Base-by-base conservation (phyloP, 2,888 invertebrate species). In the Lasius fuliginosus region DNA sequence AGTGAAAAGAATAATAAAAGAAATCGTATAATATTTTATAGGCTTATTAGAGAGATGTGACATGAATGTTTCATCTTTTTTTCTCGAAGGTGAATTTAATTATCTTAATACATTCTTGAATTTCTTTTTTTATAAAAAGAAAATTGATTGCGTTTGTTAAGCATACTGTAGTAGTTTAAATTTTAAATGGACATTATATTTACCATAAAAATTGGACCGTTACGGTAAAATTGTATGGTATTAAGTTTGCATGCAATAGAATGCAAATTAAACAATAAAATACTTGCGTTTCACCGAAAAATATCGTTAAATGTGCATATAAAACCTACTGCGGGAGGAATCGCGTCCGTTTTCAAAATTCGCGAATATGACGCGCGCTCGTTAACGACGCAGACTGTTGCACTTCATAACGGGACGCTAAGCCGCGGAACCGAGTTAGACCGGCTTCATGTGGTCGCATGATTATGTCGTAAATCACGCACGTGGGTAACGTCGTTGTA, bases 381-480 rank as follows among this genome's bases (percentile, higher is more conserved):
- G 69, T 85, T 83, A 85, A 85, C 67, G 83, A 71, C 58, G 71
- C 76, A 40, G 40, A 18, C 71, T 42, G 64, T 56, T 60, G 83
- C 49, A 62, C 60, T 81, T 76, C 36, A 79, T 83, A 86, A 87
- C 87, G 84, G 86, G 68, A 84, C 58, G 64, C 65, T 67, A 65
- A 68, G 82, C 73, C 83, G 68, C 73, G 83, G 30, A 62, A 74
- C 76, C 73, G 67, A 74, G 69, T 68, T 56, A 68, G 75, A 79
- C 82, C 58, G 85, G 75, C 71, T 75, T 77, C 65, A 75, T 56
- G 73, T 77, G 30, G 81, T 68, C 64, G 83, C 74, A 79, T 77
- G 82, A 84, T 85, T 56, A 56, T 60, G 62, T 76, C 83, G 85
- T 83, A 83, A 86, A 85, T 85, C 84, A 75, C 71, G 46, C 65